Evolutionary conservation across 2,113 vertebrate species (phyloP).

Genomic region (Pelecanoides urinatrix): DNA sequence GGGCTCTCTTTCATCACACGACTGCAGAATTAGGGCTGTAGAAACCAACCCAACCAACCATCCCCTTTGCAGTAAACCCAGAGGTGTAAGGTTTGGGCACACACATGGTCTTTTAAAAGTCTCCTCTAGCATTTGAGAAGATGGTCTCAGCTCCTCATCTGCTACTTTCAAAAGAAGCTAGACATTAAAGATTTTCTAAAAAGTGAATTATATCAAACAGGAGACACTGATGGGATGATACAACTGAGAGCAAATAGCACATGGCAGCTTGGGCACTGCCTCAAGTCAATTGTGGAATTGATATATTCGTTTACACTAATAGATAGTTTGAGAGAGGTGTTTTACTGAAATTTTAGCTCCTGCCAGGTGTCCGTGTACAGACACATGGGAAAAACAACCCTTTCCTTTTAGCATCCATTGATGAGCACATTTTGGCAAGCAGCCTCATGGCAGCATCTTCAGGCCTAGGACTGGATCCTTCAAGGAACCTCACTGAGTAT

Average conservation of each 20-base stretch:
- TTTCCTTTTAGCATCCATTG: background rate
- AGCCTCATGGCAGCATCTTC: background rate
- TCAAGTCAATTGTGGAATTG: background rate
- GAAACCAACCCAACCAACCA: background rate
- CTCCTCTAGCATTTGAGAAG: background rate
- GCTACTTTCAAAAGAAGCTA: background rate
- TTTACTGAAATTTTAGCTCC: background rate
- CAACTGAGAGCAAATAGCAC: background rate
- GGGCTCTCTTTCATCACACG: fast-evolving
- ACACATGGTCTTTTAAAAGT: background rate
- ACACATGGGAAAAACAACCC: background rate
- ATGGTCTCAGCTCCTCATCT: background rate
- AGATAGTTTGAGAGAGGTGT: background rate
- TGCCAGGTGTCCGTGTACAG: background rate
- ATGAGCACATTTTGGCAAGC: background rate
- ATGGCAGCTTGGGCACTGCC: background rate
- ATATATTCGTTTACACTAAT: background rate
- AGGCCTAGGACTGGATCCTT: background rate
- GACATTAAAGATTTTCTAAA: background rate
- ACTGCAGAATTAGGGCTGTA: background rate
- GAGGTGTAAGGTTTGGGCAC: background rate
- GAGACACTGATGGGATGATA: background rate
- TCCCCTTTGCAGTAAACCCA: background rate
- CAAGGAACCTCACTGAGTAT: background rate
- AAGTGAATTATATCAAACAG: background rate